These are phyloP conservation scores for Pteronotus mesoamericanus DNA, from an alignment of 2,797 vertebrate genomes.

Conservation along the genomic window DNA sequence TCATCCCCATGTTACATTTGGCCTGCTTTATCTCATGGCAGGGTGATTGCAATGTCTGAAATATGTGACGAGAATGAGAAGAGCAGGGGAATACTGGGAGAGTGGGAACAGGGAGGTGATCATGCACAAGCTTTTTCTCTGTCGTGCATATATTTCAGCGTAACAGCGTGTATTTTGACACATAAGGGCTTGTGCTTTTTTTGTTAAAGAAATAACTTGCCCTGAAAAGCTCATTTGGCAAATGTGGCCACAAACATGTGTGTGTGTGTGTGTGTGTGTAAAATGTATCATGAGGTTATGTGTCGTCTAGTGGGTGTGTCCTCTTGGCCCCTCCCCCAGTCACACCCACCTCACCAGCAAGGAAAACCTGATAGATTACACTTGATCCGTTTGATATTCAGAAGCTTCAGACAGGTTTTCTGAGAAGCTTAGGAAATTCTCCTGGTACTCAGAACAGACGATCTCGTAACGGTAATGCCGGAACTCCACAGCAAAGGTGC, in stretches of 20 bases:
- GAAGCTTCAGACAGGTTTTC: conserved; percentile 85
- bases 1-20: not conserved
- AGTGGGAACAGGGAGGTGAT: not conserved
- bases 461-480: conserved; percentile 89
- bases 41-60: not conserved
- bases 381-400: conserved; percentile 85
- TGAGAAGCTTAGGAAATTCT: conserved; percentile 87
- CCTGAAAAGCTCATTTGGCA: conserved; percentile 71
- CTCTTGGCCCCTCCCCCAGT: not conserved
- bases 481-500: conserved; percentile 91
- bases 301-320: conserved; percentile 57
- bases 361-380: conserved; percentile 70
- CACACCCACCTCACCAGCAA: conserved; percentile 40
- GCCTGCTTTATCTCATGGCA: not conserved
- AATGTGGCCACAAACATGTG: not conserved
- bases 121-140: conserved; percentile 57
- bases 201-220: conserved; percentile 28
- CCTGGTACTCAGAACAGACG: conserved; percentile 84
- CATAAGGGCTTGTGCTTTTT: conserved; percentile 58
- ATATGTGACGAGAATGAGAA: not conserved
- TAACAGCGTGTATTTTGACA: not conserved
- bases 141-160: conserved; percentile 44
- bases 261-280: not conserved
- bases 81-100: not conserved
- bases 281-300: conserved; percentile 65